Conservation (phyloP, 2,888 invertebrate species). For the Ornithoptera priamus region DNA sequence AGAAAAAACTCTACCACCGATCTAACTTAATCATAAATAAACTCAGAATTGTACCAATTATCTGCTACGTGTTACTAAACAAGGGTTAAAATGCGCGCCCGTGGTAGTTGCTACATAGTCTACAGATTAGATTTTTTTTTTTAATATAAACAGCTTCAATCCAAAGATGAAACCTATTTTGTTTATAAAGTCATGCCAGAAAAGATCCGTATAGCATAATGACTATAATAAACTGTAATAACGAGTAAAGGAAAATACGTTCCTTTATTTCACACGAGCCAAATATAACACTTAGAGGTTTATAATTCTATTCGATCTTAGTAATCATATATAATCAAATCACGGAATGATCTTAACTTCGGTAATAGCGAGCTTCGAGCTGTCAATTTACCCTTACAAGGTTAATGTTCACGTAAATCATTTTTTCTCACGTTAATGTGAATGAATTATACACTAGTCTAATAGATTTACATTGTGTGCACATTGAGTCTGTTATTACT, state of each 20-base stretch:
- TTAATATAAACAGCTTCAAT: conserved; percentile 1
- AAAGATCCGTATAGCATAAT: conserved; percentile 47
- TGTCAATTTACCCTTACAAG: conserved; percentile 24
- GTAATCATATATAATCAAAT: conserved; percentile 48
- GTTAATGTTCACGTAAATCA: conserved; percentile 32
- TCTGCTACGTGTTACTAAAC: no score
- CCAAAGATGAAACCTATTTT: conserved; percentile 32
- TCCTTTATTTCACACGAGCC: conserved; percentile 52
- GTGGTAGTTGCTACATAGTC: background rate
- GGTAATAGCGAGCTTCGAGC: conserved; percentile 35
- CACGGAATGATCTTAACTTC: conserved; percentile 37
- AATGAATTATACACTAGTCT: conserved; percentile 19
- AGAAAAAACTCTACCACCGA: no score
- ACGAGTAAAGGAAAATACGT: conserved; percentile 47
- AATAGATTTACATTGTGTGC: conserved; percentile 16
- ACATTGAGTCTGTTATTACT: background rate
- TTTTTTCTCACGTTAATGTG: conserved; percentile 28
- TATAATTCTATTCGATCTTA: conserved; percentile 38
- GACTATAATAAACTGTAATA: conserved; percentile 52
- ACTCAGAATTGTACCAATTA: no score
- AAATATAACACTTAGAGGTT: conserved; percentile 42
- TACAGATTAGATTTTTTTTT: background rate
- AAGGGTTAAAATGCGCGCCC: no score
- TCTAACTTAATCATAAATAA: no score
- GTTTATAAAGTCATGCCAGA: conserved; percentile 38